A percentile compares a stretch with the other conserved stretches of the same genome.
Conservation (phyloP, 2,797 vertebrate species). For the Prionace glauca region DNA sequence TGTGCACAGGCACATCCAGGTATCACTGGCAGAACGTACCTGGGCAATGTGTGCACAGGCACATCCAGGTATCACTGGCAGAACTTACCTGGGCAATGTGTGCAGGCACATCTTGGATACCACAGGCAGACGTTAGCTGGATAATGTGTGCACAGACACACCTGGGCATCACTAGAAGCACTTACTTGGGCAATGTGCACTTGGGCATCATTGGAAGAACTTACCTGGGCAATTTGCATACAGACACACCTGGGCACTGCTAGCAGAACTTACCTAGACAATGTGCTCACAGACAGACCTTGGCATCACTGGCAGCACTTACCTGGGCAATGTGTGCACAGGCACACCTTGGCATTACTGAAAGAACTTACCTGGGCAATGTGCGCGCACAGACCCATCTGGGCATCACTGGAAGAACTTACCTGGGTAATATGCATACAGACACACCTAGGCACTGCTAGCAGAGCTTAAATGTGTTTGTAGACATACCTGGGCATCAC, state of each 20-base stretch:
- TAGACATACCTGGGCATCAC: not conserved
- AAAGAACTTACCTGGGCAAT: not conserved
- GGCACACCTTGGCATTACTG: not conserved
- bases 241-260: not conserved
- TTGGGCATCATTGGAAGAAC: not conserved
- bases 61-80: not conserved
- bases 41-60: no score
- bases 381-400: not conserved
- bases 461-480: not conserved
- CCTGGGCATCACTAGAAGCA: not conserved
- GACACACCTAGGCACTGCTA: not conserved
- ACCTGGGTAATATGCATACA: not conserved
- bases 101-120: no score
- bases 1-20: not conserved
- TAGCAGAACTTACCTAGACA: not conserved
- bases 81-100: not conserved
- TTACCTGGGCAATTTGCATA: not conserved
- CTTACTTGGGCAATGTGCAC: not conserved
- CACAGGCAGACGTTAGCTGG: not conserved
- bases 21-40: not conserved
- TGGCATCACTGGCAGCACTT: not conserved
- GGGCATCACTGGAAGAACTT: not conserved
- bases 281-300: no score
- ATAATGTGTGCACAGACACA: not conserved
- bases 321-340: not conserved